Evolutionary conservation across 2,888 invertebrate genomes (phyloP).

Genomic region (Ochlodes sylvanus): DNA sequence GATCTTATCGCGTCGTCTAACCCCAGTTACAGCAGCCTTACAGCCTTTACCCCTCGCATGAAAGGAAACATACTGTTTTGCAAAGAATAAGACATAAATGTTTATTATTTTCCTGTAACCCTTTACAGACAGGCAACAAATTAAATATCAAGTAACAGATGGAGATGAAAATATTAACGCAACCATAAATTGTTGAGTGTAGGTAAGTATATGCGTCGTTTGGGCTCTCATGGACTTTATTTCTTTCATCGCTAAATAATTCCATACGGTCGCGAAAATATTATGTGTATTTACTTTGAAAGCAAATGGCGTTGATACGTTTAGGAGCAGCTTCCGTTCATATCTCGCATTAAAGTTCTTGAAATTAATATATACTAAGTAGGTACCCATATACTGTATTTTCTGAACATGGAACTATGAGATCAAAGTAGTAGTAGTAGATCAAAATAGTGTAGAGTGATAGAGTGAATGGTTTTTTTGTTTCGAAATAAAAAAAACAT

Average conservation of each 20-base stretch:
- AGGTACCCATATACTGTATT: constrained; percentile 13
- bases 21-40: too few relatives aligned
- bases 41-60: too few relatives aligned
- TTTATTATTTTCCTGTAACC: too few relatives aligned
- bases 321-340: constrained; percentile 72
- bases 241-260: constrained; percentile 61
- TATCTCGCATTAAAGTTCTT: constrained; percentile 57
- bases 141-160: constrained; percentile 12
- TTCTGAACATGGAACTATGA: constrained; percentile 11
- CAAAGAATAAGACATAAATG: too few relatives aligned
- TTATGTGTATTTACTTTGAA: constrained; percentile 73
- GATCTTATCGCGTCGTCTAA: too few relatives aligned
- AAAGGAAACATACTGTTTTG: too few relatives aligned
- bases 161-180: constrained; percentile 14
- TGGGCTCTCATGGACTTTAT: constrained; percentile 50
- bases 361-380: constrained; percentile 47
- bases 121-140: neutral
- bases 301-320: constrained; percentile 70
- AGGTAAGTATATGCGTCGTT: constrained; percentile 11
- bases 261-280: constrained; percentile 65
- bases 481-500: too few relatives aligned
- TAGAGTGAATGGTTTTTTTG: too few relatives aligned
- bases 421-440: neutral
- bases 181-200: constrained; percentile 9
- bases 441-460: too few relatives aligned